These are phyloP conservation scores for Dasyornis broadbenti DNA, from an alignment of 2,113 vertebrate species.

Conservation along the genomic window DNA sequence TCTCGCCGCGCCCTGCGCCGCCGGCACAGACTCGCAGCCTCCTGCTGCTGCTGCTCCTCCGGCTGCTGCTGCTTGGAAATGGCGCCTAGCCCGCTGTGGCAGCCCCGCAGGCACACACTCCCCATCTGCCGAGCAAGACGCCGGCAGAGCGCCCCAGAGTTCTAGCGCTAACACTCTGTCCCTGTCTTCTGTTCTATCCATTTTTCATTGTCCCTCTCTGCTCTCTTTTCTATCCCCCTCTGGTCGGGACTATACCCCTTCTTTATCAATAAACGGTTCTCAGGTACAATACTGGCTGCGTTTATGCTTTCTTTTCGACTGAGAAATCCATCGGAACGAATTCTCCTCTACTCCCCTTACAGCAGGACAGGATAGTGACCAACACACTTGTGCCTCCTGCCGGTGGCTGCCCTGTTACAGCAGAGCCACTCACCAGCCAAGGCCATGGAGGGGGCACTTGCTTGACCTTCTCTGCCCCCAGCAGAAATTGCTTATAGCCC, in stretches of 20 bases:
- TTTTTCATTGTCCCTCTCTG: background rate
- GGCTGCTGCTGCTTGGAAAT: no score
- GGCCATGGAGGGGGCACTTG: background rate
- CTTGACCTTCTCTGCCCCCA: background rate
- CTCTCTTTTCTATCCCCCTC: background rate
- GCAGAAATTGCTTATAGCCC: background rate
- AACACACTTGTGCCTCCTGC: fast-evolving
- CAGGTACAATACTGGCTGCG: background rate
- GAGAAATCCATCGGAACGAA: background rate
- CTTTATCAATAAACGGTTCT: no score
- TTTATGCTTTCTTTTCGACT: background rate
- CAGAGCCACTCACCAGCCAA: background rate
- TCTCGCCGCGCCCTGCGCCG: no score
- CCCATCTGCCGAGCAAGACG: background rate
- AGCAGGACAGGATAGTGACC: no score
- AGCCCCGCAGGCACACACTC: background rate
- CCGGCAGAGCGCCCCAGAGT: background rate
- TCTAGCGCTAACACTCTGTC: background rate
- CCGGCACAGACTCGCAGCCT: no score
- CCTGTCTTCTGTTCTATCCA: no score
- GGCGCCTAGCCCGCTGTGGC: background rate
- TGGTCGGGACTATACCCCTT: background rate
- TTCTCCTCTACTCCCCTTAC: background rate
- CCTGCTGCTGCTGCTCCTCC: no score
- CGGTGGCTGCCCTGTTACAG: fast-evolving